Evolutionary conservation across 2,113 vertebrate genomes (phyloP).

Genomic region (Solea senegalensis): DNA sequence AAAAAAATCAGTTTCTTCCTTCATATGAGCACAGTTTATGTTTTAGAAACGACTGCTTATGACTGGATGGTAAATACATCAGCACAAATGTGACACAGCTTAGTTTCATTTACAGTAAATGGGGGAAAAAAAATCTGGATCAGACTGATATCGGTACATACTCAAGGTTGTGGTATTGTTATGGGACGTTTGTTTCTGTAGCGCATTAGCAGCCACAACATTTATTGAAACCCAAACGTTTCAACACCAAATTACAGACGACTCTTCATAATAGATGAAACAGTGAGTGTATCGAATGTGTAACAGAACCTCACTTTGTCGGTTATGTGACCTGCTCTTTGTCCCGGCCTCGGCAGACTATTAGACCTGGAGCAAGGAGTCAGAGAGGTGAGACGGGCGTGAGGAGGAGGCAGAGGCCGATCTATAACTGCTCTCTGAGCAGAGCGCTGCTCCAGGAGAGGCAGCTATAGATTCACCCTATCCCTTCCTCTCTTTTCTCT

Average conservation of each 20-base stretch:
- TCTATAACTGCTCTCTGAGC: constrained; percentile 71
- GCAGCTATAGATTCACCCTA: constrained; percentile 63
- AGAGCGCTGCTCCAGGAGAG: constrained; percentile 57
- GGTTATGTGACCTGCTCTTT: constrained; percentile 69
- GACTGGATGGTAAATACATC: no score
- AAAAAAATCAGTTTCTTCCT: no score
- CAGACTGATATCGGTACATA: no score
- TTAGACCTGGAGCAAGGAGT: constrained; percentile 72
- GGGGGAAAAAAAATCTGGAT: no score
- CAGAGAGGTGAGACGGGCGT: constrained; percentile 65
- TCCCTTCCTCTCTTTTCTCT: constrained; percentile 54
- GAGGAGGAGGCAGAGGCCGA: constrained; percentile 63
- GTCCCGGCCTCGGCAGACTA: constrained; percentile 64
- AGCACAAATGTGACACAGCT: no score
- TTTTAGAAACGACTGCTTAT: no score
- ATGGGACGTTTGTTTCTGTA: not conserved
- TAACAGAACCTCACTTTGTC: constrained; percentile 35
- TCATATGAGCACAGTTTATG: no score
- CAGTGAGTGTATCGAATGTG: constrained; percentile 10
- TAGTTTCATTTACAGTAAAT: no score
- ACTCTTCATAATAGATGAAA: constrained; percentile 5
- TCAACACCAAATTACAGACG: not conserved
- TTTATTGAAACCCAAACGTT: not conserved
- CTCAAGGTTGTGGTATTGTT: no score
- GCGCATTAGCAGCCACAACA: not conserved